A percentile compares a stretch with the other conserved stretches of the same genome.
Evolutionary conservation across 2,888 invertebrate genomes (phyloP).

Genomic region (Antheraea yamamai): DNA sequence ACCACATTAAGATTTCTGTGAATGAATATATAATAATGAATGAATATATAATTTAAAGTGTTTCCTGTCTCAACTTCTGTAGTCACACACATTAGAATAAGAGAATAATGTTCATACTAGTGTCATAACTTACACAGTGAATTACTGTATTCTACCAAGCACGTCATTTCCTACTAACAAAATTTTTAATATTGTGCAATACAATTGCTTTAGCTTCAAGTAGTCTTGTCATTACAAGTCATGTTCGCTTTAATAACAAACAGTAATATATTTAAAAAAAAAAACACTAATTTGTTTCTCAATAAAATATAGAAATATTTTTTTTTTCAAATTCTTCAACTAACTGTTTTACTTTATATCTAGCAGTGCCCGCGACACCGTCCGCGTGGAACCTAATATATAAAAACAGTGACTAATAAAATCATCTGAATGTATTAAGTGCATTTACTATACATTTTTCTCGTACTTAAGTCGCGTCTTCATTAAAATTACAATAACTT

Average conservation of each 20-base stretch:
- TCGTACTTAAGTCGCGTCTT: too few species aligned
- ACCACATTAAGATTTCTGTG: background rate
- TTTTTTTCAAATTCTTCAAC: too few species aligned
- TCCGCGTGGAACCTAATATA: background rate
- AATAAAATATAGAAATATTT: background rate
- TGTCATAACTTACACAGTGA: too few species aligned
- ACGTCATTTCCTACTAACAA: too few species aligned
- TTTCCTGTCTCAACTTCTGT: background rate
- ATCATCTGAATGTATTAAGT: too few species aligned
- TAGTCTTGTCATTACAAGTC: background rate
- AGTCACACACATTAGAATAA: background rate
- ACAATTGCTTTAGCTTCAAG: background rate
- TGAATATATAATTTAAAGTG: background rate
- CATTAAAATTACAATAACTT: too few species aligned
- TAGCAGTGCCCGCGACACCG: background rate
- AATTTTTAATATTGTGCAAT: too few species aligned
- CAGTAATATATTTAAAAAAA: too few species aligned
- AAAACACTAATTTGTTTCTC: too few species aligned
- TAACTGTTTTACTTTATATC: background rate
- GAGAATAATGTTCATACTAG: background rate
- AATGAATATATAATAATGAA: background rate
- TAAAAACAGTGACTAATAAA: too few species aligned
- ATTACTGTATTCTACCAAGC: too few species aligned
- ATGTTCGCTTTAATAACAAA: background rate
- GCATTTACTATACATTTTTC: too few species aligned